Percentiles rank a stretch among this genome's conserved stretches.
Evolutionary conservation across 2,888 invertebrate species (phyloP).

Genomic region (Drosophila dives): DNA sequence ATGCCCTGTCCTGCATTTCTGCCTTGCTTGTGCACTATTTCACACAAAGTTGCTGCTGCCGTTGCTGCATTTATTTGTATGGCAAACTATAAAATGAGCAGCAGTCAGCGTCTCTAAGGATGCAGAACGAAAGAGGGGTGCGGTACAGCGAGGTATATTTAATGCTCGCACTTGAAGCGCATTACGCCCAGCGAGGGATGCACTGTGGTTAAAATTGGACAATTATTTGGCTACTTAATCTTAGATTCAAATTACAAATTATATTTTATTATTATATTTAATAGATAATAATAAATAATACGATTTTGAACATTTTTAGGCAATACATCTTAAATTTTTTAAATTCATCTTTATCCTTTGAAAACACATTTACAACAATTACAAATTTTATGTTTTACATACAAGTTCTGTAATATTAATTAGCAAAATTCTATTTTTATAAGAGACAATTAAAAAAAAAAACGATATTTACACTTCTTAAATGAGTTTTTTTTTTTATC

Average conservation of each 20-base stretch:
- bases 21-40: slow-evolving; percentile 10
- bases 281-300: no score
- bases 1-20: slow-evolving; percentile 22
- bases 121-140: neutral
- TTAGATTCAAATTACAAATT: neutral
- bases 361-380: neutral
- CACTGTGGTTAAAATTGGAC: slow-evolving; percentile 41
- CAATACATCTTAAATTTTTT: no score
- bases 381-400: neutral
- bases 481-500: neutral
- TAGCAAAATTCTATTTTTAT: neutral
- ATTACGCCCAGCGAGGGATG: slow-evolving; percentile 34
- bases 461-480: neutral
- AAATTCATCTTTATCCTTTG: neutral
- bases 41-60: slow-evolving; percentile 32
- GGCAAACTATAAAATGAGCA: slow-evolving; percentile 56
- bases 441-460: neutral
- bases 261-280: neutral
- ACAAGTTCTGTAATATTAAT: neutral
- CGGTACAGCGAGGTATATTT: slow-evolving; percentile 53
- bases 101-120: slow-evolving; percentile 26
- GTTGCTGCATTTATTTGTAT: slow-evolving; percentile 39
- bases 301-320: no score
- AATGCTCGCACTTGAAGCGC: slow-evolving; percentile 61
- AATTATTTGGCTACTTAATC: neutral